Base-by-base conservation (phyloP, 1,140 invertebrate species). In the Ips typographus region DNA sequence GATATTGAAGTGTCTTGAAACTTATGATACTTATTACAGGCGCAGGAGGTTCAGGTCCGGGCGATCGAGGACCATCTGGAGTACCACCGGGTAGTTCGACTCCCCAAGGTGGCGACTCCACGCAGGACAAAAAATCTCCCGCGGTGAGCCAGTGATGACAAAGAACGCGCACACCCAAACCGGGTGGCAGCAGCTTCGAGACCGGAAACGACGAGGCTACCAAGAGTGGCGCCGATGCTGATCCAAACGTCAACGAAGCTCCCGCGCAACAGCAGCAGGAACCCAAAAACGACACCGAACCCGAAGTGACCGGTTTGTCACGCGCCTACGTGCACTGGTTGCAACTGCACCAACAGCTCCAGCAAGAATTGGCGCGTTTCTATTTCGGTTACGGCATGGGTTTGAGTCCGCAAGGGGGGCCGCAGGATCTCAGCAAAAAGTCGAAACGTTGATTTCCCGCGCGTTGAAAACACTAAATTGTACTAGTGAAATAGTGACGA, bases 91-190 rank as follows among this genome's bases (percentile, higher is more conserved):
- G 87, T 76, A 88, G 88, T 71, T 85, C 83, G 78, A 86, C 84
- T 77, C 89, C 83, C 72, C 83, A 84, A 76, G 83, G 85, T 77
- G 85, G 86, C 72, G 88, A 88, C 83, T 87, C 87, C 78, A 43
- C 68, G 22, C 68, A 70, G 61, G 90, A 91, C 82, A 91, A 91
- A 82, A 91, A 91, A 82, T 91, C 89, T 79, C 89, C 90, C 77
- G 89, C 90, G 76, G 89, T 91, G 83, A 90, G 89, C 83, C 87
- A 88, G 84, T 86, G 84, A 86, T 84, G 83, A 83, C 84, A 83
- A 71, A 71, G 64, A 36, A 62, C 65, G 36, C 47, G 70, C 64
- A 59, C 68, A 64, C 68, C 68, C 68, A 70, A 70, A 70, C 59
- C 59, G 43, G 61, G 60, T 63, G 68, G 53, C 61, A 64, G 43